phyloP scores from a whole-genome alignment of 2,797 vertebrate genomes.

The Megalops cyprinoides region DNA sequence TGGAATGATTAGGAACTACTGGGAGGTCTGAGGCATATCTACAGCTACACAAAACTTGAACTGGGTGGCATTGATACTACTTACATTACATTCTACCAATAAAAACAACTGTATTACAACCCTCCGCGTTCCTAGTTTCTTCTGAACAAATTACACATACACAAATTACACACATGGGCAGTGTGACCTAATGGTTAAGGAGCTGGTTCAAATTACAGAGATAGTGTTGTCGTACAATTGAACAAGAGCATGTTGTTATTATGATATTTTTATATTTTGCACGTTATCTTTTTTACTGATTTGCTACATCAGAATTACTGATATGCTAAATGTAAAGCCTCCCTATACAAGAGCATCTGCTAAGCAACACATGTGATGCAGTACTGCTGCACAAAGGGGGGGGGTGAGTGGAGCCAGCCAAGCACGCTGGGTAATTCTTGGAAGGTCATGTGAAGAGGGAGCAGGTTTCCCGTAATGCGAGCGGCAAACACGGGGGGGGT shows the following conservation, averaged over 20 bases:
- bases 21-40: not conserved
- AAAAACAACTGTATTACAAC: not conserved
- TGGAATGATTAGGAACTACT: not conserved
- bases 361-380: not conserved
- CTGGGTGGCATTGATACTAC: not conserved
- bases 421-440: not conserved
- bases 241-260: not conserved
- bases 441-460: not conserved
- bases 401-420: not conserved
- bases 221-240: not conserved
- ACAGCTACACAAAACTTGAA: not conserved
- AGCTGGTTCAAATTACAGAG: no score
- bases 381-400: not conserved
- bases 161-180: no score
- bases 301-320: not conserved
- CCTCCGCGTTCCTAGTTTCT: not conserved
- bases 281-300: not conserved
- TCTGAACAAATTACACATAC: not conserved
- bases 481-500: not conserved
- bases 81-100: not conserved
- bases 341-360: not conserved
- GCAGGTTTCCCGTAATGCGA: not conserved
- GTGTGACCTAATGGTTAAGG: not conserved
- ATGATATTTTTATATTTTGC: not conserved
- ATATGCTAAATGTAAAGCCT: not conserved